phyloP scores from a whole-genome alignment of 2,797 vertebrate genomes.

The Tamandua tetradactyla region DNA sequence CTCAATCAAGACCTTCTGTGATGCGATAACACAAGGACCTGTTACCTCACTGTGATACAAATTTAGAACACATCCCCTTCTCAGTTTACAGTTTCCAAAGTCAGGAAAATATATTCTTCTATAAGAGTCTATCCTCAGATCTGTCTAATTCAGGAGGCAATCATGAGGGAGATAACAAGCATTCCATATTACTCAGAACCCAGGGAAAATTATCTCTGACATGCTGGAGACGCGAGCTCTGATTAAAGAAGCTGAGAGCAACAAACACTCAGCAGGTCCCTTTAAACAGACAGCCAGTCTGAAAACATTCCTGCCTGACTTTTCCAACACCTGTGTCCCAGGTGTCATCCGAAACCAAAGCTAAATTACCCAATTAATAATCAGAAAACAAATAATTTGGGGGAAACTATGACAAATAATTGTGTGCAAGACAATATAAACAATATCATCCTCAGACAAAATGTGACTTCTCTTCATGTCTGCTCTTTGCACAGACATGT shows the following conservation, averaged over 20 bases:
- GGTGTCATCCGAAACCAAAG: not conserved
- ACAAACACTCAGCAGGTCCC: not conserved
- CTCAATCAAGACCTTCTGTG: not conserved
- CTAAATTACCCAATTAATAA: not conserved
- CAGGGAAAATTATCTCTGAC: not conserved
- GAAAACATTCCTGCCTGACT: not conserved
- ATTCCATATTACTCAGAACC: not conserved
- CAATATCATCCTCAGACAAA: not conserved
- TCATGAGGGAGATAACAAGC: not conserved
- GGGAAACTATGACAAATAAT: not conserved
- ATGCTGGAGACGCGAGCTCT: not conserved
- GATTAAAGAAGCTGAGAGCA: not conserved
- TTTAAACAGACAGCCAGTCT: not conserved
- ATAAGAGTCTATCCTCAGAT: not conserved
- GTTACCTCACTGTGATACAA: not conserved
- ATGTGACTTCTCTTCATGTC: not conserved
- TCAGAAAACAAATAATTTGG: not conserved
- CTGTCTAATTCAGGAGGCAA: not conserved
- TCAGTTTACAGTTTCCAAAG: not conserved
- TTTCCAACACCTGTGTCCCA: not conserved
- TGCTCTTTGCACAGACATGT: not conserved
- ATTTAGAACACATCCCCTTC: not conserved
- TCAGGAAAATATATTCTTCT: not conserved
- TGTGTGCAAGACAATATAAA: not conserved
- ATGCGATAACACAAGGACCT: rapidly evolving